Base-by-base conservation (phyloP, 2,113 vertebrate genomes). In the Dermatemys mawii region DNA sequence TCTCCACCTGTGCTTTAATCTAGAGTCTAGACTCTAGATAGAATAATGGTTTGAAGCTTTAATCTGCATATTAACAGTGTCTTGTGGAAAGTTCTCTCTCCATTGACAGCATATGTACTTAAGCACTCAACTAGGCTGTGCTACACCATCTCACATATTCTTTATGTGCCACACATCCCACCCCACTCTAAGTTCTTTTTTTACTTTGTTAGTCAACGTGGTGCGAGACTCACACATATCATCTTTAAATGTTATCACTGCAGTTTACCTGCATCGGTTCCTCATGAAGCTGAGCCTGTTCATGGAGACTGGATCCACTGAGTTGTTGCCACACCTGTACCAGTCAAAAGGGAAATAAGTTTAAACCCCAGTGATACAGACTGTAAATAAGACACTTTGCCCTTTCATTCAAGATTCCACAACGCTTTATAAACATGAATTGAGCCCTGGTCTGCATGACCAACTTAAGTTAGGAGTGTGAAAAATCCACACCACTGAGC, bases 201-300 rank as follows among this genome's bases (percentile, higher is more conserved):
- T 3, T 2, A 2, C 17, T 13, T 6, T 4, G 13, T 24, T 0
- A 51, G 51, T 80, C 4, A 14, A 21, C 22, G 41, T 27, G 32
- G 16, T 0, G 29, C 54, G 11, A 6, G 1, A 0, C 8, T 3
- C 48, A 32, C 1, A 17, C 44, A 41, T 11, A 0, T 2, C 13
- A 1, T 38, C 17, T 24, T 6, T 1, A 2, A 3, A 0, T 11
- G 4, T 11, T 21, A 22, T 38, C 63, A 10, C 32, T n/a, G 16
- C 60, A 22, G 38, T 53, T 98, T 84, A 99, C 99, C 99, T 99
- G 98, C 99, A 99, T 95, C 99, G 98, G 87, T 98, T 99, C 93
- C 99, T 98, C 87, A 99, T 98, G 84, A 99, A 99, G 97, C 98
- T 98, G 57, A 99, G 98, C 78, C 99, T 98, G 84, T 99, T 99